These are phyloP conservation scores for Motacilla alba DNA, from an alignment of 2,113 vertebrate genomes.

Conservation along the genomic window DNA sequence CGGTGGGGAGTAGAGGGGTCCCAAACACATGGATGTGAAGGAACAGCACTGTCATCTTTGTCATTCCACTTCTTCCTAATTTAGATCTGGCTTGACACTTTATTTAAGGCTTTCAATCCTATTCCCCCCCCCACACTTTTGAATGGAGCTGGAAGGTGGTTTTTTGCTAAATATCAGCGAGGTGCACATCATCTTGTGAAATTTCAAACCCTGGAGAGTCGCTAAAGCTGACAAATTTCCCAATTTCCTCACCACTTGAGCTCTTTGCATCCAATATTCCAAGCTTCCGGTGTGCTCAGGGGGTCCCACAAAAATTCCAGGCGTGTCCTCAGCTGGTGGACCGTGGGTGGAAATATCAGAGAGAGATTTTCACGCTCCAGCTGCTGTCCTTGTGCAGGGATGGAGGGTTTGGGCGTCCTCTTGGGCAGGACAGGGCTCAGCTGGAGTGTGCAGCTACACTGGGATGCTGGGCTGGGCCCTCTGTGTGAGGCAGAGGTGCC, in stretches of 20 bases:
- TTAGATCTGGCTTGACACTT: not conserved
- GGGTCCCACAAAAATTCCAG: not conserved
- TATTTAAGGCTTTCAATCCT: not conserved
- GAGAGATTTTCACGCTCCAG: not conserved
- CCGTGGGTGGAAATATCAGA: not conserved
- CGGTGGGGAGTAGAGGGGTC: rapidly evolving
- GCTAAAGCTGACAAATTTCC: not conserved
- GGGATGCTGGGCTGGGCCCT: not conserved
- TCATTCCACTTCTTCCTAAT: not conserved
- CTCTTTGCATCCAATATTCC: not conserved
- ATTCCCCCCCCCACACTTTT: not conserved
- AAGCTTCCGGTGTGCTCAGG: not conserved
- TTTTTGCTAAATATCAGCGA: not conserved
- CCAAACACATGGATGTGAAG: not conserved
- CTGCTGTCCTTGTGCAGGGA: not conserved
- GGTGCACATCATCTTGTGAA: no score
- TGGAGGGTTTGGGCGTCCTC: not conserved
- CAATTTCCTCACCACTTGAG: not conserved
- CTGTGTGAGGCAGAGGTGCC: rapidly evolving
- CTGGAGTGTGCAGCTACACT: rapidly evolving
- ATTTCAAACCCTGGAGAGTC: not conserved
- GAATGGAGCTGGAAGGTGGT: not conserved
- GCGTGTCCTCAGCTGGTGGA: rapidly evolving
- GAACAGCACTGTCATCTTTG: no score
- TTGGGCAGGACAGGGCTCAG: not conserved